phyloP scores from a whole-genome alignment of 2,113 vertebrate genomes.

The Laticauda laticaudata region DNA sequence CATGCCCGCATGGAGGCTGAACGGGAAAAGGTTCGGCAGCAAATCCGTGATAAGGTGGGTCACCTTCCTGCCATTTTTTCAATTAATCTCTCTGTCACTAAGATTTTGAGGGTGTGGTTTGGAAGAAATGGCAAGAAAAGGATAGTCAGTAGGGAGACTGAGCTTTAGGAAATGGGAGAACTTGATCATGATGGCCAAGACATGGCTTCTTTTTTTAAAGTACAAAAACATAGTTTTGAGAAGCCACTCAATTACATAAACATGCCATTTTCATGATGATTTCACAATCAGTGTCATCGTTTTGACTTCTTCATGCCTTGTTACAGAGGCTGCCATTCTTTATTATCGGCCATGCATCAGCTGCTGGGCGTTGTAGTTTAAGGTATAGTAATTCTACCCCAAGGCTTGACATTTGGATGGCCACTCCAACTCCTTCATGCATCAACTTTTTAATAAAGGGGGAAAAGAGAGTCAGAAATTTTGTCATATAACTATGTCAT shows the following conservation, averaged over 20 bases:
- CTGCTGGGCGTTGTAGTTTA: neutral
- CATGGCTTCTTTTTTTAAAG: neutral
- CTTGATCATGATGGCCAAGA: neutral
- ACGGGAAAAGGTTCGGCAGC: conserved; percentile 96
- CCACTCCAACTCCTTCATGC: neutral
- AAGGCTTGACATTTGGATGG: neutral
- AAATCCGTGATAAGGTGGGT: conserved; percentile 95
- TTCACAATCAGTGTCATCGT: neutral
- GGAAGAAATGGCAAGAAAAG: neutral
- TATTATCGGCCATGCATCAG: neutral
- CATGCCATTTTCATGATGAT: neutral
- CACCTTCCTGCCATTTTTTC: neutral
- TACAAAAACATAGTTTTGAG: neutral
- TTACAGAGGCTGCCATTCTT: neutral
- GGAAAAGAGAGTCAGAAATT: neutral
- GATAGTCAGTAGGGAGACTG: neutral
- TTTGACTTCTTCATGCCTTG: neutral
- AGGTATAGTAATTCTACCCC: neutral
- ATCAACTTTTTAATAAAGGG: neutral
- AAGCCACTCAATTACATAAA: neutral
- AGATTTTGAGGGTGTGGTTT: neutral
- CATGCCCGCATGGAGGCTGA: conserved; percentile 95
- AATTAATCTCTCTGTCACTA: neutral
- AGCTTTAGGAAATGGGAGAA: neutral
- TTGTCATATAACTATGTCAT: neutral